phyloP scores from a whole-genome alignment of 2,797 vertebrate species.

The Aselliscus stoliczkanus region DNA sequence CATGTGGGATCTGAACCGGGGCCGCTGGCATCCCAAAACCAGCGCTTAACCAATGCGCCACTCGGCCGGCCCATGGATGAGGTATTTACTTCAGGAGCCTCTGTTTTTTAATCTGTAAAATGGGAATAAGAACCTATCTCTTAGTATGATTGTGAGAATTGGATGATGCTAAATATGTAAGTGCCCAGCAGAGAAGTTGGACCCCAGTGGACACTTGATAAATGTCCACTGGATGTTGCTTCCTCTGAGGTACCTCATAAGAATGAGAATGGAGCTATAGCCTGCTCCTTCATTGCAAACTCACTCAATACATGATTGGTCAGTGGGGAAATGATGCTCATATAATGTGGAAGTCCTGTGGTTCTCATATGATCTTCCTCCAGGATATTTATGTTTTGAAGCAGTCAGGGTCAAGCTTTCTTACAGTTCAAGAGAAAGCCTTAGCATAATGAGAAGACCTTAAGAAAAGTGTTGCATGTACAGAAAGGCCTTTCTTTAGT shows the following conservation, averaged over 20 bases:
- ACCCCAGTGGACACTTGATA: not conserved
- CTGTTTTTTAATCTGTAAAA: slow-evolving; percentile 8
- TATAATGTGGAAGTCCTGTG: not conserved
- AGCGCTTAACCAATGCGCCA: no score
- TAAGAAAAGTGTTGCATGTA: not conserved
- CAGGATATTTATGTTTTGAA: not conserved
- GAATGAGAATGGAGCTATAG: not conserved
- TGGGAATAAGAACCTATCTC: not conserved
- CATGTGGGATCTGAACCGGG: no score
- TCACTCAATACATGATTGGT: not conserved
- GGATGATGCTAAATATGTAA: not conserved
- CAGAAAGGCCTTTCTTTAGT: not conserved
- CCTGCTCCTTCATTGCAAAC: not conserved
- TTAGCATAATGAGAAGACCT: not conserved
- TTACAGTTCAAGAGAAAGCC: not conserved
- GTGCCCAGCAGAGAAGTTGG: not conserved
- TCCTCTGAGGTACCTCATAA: not conserved
- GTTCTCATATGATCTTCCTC: not conserved
- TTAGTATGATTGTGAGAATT: not conserved
- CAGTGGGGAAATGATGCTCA: not conserved
- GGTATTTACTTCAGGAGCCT: not conserved
- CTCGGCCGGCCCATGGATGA: no score
- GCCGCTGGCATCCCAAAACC: no score
- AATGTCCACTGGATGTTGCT: not conserved
- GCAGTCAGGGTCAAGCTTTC: not conserved